Percentiles rank a stretch among this genome's conserved stretches.
Evolutionary conservation across 2,797 vertebrate species (phyloP).

Genomic region (Okamejei kenojei): DNA sequence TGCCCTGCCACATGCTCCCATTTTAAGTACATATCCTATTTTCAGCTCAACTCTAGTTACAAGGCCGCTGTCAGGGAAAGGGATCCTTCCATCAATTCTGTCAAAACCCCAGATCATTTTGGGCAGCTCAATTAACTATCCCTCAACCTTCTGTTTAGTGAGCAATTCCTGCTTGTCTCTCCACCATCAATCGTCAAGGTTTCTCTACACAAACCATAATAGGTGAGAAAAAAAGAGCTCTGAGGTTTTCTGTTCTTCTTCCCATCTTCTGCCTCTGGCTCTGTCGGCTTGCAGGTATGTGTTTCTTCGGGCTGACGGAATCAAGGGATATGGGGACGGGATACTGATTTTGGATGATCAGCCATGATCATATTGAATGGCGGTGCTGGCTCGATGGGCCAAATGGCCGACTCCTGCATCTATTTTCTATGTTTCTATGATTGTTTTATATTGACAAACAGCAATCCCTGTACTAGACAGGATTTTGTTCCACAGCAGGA

Average conservation of each 20-base stretch:
- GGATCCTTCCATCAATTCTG: background rate
- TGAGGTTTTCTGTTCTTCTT: background rate
- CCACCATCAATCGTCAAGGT: background rate
- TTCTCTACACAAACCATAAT: background rate
- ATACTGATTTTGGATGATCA: too few species aligned
- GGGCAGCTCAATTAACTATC: background rate
- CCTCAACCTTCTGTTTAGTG: background rate
- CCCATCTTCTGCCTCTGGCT: background rate
- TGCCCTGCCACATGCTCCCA: too few species aligned
- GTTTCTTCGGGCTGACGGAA: background rate
- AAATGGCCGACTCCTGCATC: too few species aligned
- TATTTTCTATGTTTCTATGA: background rate
- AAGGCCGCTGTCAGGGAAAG: background rate
- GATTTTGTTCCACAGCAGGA: background rate
- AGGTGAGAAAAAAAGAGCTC: background rate
- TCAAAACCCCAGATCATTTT: background rate
- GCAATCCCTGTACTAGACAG: background rate
- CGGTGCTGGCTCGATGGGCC: too few species aligned
- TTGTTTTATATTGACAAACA: background rate
- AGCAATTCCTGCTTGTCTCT: background rate
- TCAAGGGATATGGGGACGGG: too few species aligned
- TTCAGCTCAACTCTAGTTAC: background rate
- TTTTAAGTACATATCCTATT: too few species aligned
- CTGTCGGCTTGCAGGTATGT: background rate
- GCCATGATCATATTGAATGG: too few species aligned